Percentiles rank a stretch among this genome's conserved stretches.
Evolutionary conservation across 2,888 invertebrate species (phyloP).

Genomic region (Bombylius discolor): DNA sequence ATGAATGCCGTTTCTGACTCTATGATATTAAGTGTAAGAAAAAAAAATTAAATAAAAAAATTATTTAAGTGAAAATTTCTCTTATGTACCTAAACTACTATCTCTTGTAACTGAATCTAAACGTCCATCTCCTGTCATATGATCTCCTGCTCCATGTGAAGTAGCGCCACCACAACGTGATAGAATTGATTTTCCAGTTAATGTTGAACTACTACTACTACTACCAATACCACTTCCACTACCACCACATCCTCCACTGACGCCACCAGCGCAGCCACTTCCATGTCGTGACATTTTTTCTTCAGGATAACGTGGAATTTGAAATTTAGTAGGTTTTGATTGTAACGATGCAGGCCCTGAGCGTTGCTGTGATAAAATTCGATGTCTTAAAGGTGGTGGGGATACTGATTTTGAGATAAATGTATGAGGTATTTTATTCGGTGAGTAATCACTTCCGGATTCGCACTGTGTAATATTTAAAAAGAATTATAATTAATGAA

Average conservation of each 20-base stretch:
- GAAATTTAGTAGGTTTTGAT: constrained; percentile 35
- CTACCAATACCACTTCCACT: constrained; percentile 10
- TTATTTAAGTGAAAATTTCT: too few species aligned
- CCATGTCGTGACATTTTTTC: constrained; percentile 22
- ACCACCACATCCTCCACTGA: constrained; percentile 11
- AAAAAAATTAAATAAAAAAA: background rate
- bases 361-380: constrained; percentile 35
- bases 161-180: constrained; percentile 22
- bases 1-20: constrained; percentile 37
- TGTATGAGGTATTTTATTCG: constrained; percentile 40
- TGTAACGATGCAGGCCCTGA: constrained; percentile 34
- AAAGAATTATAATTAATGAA: too few species aligned
- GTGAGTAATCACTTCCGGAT: constrained; percentile 54
- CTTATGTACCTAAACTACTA: constrained; percentile 28
- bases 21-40: constrained; percentile 10
- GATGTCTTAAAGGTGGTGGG: constrained; percentile 38
- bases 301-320: constrained; percentile 35
- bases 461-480: constrained; percentile 39
- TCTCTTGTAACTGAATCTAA: constrained; percentile 28
- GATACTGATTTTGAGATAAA: constrained; percentile 37
- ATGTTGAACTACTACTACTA: constrained; percentile 27
- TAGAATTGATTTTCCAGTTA: constrained; percentile 16
- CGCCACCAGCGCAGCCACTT: constrained; percentile 14
- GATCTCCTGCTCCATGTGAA: constrained; percentile 19
- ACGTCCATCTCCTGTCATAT: constrained; percentile 10